Conservation (phyloP, 2,113 vertebrate species). For the Pithys albifrons region DNA sequence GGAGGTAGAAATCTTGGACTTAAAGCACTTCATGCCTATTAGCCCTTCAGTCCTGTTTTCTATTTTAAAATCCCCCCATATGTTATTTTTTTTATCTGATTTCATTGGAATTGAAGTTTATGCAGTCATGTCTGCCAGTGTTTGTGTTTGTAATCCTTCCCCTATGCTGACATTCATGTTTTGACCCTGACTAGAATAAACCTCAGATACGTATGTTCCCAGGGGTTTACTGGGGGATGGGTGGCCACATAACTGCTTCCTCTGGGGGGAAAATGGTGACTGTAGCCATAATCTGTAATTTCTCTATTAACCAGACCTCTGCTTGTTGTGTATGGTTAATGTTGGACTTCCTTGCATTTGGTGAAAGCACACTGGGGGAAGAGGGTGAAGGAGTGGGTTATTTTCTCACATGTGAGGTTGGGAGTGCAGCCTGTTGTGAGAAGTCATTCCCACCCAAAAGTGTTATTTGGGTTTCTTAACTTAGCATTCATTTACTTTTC, state of each 20-base stretch:
- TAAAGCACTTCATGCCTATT: not conserved
- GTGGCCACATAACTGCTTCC: not conserved
- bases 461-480: not conserved
- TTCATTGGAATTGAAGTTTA: not conserved
- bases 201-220: not conserved
- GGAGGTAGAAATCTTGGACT: not conserved
- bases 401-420: not conserved
- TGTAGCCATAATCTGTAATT: not conserved
- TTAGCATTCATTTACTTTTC: not conserved
- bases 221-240: not conserved
- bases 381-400: not conserved
- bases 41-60: not conserved
- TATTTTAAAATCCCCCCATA: not conserved
- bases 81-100: not conserved
- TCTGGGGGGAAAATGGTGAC: not conserved
- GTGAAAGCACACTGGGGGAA: not conserved
- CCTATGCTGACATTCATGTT: not conserved
- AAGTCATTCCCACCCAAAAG: not conserved
- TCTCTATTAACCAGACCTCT: not conserved
- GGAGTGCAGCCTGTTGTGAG: not conserved
- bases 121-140: not conserved
- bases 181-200: not conserved
- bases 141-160: not conserved
- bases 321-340: not conserved
- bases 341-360: not conserved